Conservation (phyloP, 2,113 vertebrate species). For the Nycticorax nycticorax region DNA sequence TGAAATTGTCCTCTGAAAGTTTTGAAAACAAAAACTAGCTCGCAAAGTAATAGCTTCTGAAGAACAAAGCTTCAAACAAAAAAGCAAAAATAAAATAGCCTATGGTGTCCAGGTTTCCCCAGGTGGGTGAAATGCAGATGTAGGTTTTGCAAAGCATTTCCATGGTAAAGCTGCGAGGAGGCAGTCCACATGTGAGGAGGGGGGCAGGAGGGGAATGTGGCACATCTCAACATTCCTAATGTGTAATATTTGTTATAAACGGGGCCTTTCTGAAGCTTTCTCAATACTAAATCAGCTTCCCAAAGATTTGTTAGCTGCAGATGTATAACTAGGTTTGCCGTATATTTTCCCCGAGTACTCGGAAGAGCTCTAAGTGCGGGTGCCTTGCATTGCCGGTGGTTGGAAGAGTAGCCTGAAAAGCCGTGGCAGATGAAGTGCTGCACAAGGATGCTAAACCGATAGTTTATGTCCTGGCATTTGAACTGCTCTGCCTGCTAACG, state of each 20-base stretch:
- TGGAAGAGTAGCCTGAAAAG: neutral
- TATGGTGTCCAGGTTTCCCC: neutral
- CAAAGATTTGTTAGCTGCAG: neutral
- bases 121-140: neutral
- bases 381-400: neutral
- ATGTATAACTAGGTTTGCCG: neutral
- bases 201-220: neutral
- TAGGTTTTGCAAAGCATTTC: neutral
- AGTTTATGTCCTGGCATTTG: neutral
- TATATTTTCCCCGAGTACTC: neutral
- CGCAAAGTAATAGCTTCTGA: neutral
- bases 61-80: neutral
- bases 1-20: conserved; percentile 10
- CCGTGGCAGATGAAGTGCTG: neutral
- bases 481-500: neutral
- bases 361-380: neutral
- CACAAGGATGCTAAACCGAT: neutral
- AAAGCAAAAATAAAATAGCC: neutral
- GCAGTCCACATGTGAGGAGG: neutral
- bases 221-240: accelerated
- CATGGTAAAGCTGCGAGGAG: accelerated
- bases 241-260: accelerated
- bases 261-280: neutral
- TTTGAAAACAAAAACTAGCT: neutral
- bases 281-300: neutral